Conservation (phyloP, 1,140 invertebrate genomes). For the Macrosteles quadrilineatus region DNA sequence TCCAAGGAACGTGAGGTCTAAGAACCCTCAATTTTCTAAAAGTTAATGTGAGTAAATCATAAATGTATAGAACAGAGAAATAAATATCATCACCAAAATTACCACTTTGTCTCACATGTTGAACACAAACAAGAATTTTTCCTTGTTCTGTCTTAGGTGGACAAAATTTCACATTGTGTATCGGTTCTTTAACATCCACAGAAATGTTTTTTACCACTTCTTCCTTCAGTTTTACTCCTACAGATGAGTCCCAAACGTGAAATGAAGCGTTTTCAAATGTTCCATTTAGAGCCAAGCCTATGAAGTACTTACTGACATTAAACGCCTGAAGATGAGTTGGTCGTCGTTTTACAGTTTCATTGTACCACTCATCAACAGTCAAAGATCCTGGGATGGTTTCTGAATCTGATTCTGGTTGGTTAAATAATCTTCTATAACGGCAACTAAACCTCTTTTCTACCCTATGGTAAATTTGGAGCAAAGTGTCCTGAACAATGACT, state of each 20-base stretch:
- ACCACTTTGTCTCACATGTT: neutral
- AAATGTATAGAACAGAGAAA: slow-evolving; percentile 1
- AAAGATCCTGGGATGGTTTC: neutral
- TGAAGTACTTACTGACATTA: slow-evolving; percentile 2
- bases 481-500: neutral
- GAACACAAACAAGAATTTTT: slow-evolving; percentile 15
- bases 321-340: neutral
- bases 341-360: neutral
- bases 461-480: neutral
- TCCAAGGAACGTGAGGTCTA: slow-evolving; percentile 11
- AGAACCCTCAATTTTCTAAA: neutral
- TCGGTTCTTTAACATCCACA: neutral
- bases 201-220: neutral
- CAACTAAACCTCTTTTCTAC: neutral
- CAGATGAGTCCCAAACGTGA: neutral
- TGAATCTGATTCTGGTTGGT: neutral
- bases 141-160: neutral
- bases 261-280: neutral
- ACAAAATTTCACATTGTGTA: slow-evolving; percentile 14
- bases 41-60: neutral
- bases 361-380: slow-evolving; percentile 16
- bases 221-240: slow-evolving; percentile 5
- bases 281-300: slow-evolving; percentile 10
- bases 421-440: slow-evolving; percentile 1
- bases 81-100: neutral